Conservation (phyloP, 2,888 invertebrate genomes). For the Cetonia aurata region DNA sequence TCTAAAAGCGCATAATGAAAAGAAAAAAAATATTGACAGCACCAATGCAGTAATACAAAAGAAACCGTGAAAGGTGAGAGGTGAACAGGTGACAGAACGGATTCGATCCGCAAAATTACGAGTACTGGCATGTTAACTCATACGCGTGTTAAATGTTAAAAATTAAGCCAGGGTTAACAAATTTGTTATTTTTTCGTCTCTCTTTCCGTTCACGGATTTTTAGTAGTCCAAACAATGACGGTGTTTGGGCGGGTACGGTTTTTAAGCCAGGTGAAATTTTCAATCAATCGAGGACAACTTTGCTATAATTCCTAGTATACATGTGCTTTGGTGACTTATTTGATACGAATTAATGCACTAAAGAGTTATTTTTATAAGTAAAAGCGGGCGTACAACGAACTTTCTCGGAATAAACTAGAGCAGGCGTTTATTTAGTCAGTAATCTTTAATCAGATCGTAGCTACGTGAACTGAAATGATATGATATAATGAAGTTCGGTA, state of each 20-base stretch:
- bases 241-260: constrained; percentile 11
- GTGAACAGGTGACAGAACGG: constrained; percentile 32
- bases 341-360: background rate
- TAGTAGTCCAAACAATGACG: constrained; percentile 24
- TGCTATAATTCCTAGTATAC: constrained; percentile 20
- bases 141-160: constrained; percentile 26
- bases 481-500: too few relatives aligned
- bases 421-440: too few relatives aligned
- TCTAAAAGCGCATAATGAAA: constrained; percentile 27
- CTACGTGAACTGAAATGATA: too few relatives aligned
- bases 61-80: constrained; percentile 37
- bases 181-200: constrained; percentile 29
- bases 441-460: too few relatives aligned
- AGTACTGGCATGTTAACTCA: constrained; percentile 2
- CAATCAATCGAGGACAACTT: constrained; percentile 18
- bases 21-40: constrained; percentile 24
- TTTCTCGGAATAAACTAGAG: too few relatives aligned
- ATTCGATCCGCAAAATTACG: constrained; percentile 27
- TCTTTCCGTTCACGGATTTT: constrained; percentile 31
- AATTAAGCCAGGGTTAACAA: constrained; percentile 35
- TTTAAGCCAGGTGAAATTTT: constrained; percentile 17
- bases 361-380: background rate
- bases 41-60: constrained; percentile 5
- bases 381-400: background rate
- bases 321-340: background rate